Evolutionary conservation across 2,888 invertebrate species (phyloP), one percentile per base, ranked within the genome.

Genomic region (Aricia artaxerxes): DNA sequence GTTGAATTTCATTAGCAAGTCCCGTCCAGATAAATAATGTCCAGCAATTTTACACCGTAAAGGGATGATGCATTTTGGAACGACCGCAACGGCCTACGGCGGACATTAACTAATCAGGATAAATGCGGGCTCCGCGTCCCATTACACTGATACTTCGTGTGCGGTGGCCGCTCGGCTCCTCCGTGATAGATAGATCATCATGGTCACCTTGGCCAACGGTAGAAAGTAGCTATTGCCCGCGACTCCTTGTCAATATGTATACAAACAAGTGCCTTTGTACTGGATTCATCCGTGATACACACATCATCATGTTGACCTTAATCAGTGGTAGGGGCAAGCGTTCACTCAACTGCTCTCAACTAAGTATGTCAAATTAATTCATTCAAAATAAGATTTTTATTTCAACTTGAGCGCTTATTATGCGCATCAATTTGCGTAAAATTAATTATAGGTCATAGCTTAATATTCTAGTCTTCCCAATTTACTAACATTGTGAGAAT

Each of bases 41-140:
- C 77, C 73, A 79, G 79, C 78, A 75, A 80, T 80, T 80, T 78
- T 79, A 79, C 80, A 79, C 72, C 44, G 49, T 77, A 69, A 77
- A 80, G 77, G 78, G 82, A 80, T 80, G 82, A 82, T 82, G 82
- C 82, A 78, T 83, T 81, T 80, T 78, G 73, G 79, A 80, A 79
- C 79, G 49, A 81, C 82, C 82, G 72, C 81, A 80, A 78, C 78
- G 78, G 80, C 80, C 79, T 79, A 82, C 78, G 69, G 77, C 69
- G 80, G 81, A 79, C 80, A 80, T 81, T 83, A 81, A 81, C 81
- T 81, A 83, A 83, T 82, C 81, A 80, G 80, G 80, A 83, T 79
- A 81, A 83, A 83, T 80, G 82, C 78, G 13, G 61, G 78, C 69
- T 73, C 79, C 77, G 16, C 79, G 79, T 77, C 77, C 31, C 16